These are phyloP conservation scores for Hoplias malabaricus DNA, from an alignment of 2,113 vertebrate genomes.

Conservation along the genomic window DNA sequence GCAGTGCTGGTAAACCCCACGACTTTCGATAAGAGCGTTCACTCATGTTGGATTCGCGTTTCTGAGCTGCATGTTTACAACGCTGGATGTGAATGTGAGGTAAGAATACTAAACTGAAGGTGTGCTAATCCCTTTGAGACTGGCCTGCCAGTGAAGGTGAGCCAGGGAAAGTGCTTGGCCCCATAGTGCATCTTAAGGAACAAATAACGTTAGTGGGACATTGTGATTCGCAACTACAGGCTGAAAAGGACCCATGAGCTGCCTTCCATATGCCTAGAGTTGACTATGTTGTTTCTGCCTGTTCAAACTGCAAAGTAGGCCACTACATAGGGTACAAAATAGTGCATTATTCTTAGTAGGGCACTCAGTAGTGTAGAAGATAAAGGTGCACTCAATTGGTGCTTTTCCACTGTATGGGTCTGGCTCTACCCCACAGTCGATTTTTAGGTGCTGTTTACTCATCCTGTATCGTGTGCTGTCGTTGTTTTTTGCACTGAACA, in stretches of 20 bases:
- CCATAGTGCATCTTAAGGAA: constrained; percentile 5
- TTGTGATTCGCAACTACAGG: not conserved
- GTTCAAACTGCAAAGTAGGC: too few relatives aligned
- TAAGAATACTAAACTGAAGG: not conserved
- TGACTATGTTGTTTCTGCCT: too few relatives aligned
- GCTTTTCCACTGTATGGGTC: too few relatives aligned
- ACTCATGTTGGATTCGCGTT: not conserved
- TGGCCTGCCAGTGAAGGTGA: not conserved
- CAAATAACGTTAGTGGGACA: not conserved
- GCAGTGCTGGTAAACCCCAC: constrained; percentile 48
- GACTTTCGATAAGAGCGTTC: constrained; percentile 24
- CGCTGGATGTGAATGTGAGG: not conserved
- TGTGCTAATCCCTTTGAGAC: constrained; percentile 7
- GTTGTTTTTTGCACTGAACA: too few relatives aligned
- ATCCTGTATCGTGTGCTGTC: too few relatives aligned
- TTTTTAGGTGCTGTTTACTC: too few relatives aligned
- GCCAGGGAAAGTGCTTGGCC: not conserved
- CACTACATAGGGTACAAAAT: too few relatives aligned
- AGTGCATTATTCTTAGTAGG: too few relatives aligned
- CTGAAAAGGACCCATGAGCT: constrained; percentile 27
- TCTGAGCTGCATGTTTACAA: not conserved
- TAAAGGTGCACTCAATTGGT: not conserved
- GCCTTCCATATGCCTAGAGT: constrained; percentile 8
- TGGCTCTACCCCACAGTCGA: too few relatives aligned
- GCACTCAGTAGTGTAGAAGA: too few relatives aligned